Conservation (phyloP, 1,140 invertebrate genomes). For the Eciton burchellii region DNA sequence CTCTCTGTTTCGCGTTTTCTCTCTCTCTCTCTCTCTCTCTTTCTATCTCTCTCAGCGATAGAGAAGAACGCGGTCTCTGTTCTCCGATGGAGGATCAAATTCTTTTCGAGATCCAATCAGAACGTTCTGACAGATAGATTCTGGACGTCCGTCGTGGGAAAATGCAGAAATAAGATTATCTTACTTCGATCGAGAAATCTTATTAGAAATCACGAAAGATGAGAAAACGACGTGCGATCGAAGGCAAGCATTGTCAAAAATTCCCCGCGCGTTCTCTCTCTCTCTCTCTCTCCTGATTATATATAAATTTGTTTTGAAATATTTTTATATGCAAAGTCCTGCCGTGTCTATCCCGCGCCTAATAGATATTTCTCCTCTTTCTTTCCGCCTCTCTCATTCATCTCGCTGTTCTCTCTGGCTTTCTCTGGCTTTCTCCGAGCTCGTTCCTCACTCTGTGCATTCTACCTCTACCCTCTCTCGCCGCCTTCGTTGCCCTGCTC, state of each 20-base stretch:
- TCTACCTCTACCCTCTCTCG: neutral
- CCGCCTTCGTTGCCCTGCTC: neutral
- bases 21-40: slow-evolving; percentile 45
- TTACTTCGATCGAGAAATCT: no score
- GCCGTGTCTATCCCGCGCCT: neutral
- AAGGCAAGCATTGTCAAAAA: no score
- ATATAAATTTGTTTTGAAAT: slow-evolving; percentile 1
- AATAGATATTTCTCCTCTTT: slow-evolving; percentile 25
- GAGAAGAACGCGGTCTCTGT: neutral
- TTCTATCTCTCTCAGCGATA: neutral
- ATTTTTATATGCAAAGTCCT: neutral
- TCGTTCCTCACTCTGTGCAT: slow-evolving; percentile 1
- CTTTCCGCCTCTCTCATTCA: slow-evolving; percentile 25
- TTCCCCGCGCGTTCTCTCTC: no score
- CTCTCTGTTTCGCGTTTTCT: slow-evolving; percentile 82
- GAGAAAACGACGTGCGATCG: no score
- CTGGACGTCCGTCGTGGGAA: no score
- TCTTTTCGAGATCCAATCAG: no score
- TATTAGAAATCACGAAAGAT: no score
- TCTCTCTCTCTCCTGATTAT: neutral
- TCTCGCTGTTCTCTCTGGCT: slow-evolving; percentile 5
- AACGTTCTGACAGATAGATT: no score
- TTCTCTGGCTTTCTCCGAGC: neutral
- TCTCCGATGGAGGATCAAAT: neutral
- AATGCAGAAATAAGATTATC: no score